Percentiles rank a stretch among this genome's conserved stretches.
These are phyloP conservation scores for Taxidea taxus DNA, from an alignment of 2,113 vertebrate species.

Conservation along the genomic window DNA sequence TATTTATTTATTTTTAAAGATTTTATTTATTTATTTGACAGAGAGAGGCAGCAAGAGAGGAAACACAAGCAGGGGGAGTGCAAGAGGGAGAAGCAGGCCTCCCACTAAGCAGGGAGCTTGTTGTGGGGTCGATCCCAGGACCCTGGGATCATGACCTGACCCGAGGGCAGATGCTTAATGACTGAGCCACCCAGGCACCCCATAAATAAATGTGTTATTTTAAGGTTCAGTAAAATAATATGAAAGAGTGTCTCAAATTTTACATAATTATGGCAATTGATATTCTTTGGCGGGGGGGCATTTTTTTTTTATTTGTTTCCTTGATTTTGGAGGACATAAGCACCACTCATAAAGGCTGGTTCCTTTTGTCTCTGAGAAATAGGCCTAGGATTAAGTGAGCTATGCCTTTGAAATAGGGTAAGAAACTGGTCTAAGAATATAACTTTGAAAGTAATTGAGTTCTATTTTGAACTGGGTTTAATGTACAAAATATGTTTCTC, in stretches of 20 bases:
- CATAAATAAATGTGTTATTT: not conserved
- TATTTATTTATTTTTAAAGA: no score
- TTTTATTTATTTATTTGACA: no score
- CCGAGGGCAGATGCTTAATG: no score
- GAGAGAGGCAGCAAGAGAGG: no score
- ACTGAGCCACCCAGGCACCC: no score
- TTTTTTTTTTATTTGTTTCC: not conserved
- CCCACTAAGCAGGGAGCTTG: no score
- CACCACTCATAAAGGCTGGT: not conserved
- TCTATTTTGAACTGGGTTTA: slow-evolving; percentile 18
- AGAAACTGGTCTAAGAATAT: not conserved
- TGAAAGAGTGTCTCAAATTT: not conserved
- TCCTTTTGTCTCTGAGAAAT: slow-evolving; percentile 14
- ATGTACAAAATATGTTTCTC: slow-evolving; percentile 33
- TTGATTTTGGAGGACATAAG: not conserved
- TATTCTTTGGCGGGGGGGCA: not conserved
- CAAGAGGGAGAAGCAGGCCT: no score
- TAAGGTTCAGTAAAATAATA: not conserved
- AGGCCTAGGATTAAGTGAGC: not conserved
- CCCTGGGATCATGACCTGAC: no score
- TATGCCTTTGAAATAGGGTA: not conserved
- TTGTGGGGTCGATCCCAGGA: no score
- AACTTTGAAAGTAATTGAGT: not conserved
- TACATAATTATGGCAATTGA: not conserved
- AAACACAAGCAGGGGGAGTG: no score